Conservation (phyloP, 1,140 invertebrate species). For the Pristionchus pacificus region DNA sequence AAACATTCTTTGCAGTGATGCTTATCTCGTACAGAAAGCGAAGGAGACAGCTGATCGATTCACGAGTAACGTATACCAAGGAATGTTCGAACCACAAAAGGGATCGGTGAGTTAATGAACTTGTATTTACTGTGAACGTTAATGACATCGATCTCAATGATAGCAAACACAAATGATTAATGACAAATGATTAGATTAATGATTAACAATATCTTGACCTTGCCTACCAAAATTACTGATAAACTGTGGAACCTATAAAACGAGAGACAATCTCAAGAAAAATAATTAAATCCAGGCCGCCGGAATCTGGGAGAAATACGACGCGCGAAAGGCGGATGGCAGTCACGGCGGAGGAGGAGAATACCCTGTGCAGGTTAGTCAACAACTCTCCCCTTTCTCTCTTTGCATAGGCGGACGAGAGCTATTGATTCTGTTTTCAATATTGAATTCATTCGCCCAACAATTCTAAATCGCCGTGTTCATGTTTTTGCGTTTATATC, state of each 20-base stretch:
- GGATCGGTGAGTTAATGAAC: not conserved
- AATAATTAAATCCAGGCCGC: conserved; percentile 2
- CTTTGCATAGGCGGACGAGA: too few species aligned
- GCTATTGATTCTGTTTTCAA: too few species aligned
- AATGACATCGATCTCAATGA: not conserved
- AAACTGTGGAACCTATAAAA: too few species aligned
- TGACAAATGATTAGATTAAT: not conserved
- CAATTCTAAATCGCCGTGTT: too few species aligned
- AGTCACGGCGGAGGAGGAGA: conserved; percentile 21
- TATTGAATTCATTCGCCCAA: too few species aligned
- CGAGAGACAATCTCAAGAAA: too few species aligned
- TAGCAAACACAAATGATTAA: not conserved
- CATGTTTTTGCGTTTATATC: too few species aligned
- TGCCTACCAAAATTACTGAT: too few species aligned
- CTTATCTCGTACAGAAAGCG: conserved; percentile 7
- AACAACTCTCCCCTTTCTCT: too few species aligned
- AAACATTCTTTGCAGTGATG: not conserved
- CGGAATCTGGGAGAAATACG: conserved; percentile 31
- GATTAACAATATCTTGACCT: not conserved
- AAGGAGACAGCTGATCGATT: conserved; percentile 14
- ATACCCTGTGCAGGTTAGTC: conserved; percentile 13
- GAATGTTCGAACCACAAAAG: conserved; percentile 7
- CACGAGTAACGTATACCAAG: conserved; percentile 18
- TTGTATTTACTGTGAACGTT: not conserved
- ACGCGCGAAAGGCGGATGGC: conserved; percentile 12